These are phyloP conservation scores for Tragelaphus scriptus DNA, from an alignment of 2,113 vertebrate species.

Conservation along the genomic window DNA sequence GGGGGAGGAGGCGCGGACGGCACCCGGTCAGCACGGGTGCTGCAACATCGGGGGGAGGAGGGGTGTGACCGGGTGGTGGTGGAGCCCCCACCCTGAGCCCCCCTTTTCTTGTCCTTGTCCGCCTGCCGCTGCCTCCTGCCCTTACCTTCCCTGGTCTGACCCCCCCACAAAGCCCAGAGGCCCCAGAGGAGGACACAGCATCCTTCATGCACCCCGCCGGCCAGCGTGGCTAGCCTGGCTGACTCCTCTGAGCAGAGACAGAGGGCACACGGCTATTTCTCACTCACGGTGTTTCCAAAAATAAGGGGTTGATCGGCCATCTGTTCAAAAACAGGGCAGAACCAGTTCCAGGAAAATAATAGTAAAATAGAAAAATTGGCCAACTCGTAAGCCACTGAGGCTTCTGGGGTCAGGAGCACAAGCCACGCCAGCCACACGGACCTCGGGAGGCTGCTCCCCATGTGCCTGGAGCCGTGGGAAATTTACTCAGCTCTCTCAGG, in stretches of 20 bases:
- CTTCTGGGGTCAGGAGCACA: fast-evolving
- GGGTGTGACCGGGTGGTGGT: fast-evolving
- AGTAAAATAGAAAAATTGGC: not conserved
- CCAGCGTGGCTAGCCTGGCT: fast-evolving
- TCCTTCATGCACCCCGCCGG: not conserved
- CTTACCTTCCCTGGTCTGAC: not conserved
- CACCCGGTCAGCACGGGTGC: fast-evolving
- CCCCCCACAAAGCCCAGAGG: not conserved
- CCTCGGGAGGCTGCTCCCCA: not conserved
- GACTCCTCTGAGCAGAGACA: fast-evolving
- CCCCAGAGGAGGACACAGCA: fast-evolving
- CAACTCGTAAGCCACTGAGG: not conserved
- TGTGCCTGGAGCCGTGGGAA: fast-evolving
- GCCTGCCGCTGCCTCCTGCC: not conserved
- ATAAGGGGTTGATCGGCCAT: not conserved
- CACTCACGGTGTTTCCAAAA: not conserved
- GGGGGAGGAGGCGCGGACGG: not conserved
- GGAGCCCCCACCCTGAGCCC: not conserved
- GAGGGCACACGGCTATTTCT: not conserved
- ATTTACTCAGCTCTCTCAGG: fast-evolving
- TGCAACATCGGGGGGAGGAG: fast-evolving
- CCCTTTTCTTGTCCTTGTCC: not conserved
- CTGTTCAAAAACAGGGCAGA: not conserved
- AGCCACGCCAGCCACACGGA: fast-evolving
- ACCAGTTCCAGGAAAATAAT: not conserved